Base-by-base conservation (phyloP, 2,888 invertebrate genomes). In the Polymixis lichenea region DNA sequence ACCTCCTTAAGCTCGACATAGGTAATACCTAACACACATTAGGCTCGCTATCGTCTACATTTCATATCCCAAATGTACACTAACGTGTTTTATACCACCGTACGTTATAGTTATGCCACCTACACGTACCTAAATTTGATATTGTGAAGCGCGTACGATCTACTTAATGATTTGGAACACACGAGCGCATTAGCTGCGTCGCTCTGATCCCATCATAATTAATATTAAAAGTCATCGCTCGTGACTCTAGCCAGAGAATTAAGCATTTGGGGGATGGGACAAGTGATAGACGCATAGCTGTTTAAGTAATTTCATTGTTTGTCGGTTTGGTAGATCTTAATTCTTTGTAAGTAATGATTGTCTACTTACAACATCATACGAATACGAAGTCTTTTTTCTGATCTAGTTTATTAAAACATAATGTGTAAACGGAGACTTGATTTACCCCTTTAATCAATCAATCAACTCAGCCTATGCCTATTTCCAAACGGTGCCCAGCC, bases 201-300 rank as follows among this genome's bases (percentile, higher is more conserved):
- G 78, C 75, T 55, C 81, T 85, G 89, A 90, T 89, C 88, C 88
- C 88, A 88, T 90, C 90, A 89, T 85, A n/a, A 84, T 82, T 80
- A 88, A 89, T 92, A 94, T 93, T 93, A 92, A 92, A 90, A 93
- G 91, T 90, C 93, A 92, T 92, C 92, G 90, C 88, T 92, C 92
- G 92, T 93, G 93, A 92, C 91, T 90, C 79, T 87, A 79, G 80
- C 82, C 83, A n/a, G 73, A 88, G 90, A 91, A 93, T 93, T 92
- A 91, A 92, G 90, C 90, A 89, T 88, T 87, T 88, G 56, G 38
- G 0, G 75, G 81, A 72, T 89, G 91, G 91, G 83, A 3, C 78
- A 89, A 87, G 87, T 66, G 6, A 83, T 15, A 64, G 55, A 25
- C 46, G 19, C 2, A 5, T 15, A 17, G 49, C 1, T 43, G 25